A percentile compares a stretch with the other conserved stretches of the same genome.
Evolutionary conservation across 2,888 invertebrate species (phyloP).

Genomic region (Ormyrus labotus): DNA sequence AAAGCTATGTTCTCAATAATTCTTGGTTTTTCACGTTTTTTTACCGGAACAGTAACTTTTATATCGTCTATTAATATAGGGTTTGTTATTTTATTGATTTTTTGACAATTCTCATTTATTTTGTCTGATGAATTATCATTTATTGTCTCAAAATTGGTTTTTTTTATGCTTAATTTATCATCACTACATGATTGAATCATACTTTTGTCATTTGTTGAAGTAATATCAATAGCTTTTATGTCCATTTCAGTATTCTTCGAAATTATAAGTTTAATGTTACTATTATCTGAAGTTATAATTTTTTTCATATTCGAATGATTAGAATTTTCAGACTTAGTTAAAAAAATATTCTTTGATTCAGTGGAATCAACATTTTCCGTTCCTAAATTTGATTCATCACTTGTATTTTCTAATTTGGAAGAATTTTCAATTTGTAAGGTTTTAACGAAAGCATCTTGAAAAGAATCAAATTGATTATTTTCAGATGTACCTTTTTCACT

Average conservation of each 20-base stretch:
- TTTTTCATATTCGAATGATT: conserved; percentile 55
- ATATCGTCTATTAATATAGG: conserved; percentile 47
- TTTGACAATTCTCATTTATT: conserved; percentile 56
- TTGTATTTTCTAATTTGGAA: conserved; percentile 1
- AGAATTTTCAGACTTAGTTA: conserved; percentile 8
- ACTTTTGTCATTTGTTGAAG: conserved; percentile 6
- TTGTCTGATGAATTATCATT: background rate
- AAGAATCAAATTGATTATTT: conserved; percentile 65
- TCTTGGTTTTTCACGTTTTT: conserved; percentile 73
- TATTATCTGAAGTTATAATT: conserved; percentile 59
- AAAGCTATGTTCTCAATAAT: conserved; percentile 72
- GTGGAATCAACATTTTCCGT: background rate
- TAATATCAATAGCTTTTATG: conserved; percentile 47
- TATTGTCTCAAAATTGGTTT: conserved; percentile 4
- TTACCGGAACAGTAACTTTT: conserved; percentile 66
- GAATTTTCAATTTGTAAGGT: conserved; percentile 63
- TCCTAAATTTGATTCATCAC: background rate
- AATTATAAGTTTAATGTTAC: conserved; percentile 59
- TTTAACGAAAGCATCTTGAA: conserved; percentile 70
- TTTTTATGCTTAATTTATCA: background rate
- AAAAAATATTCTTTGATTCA: background rate
- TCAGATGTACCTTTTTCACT: conserved; percentile 54
- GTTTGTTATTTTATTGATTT: conserved; percentile 62
- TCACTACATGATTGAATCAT: background rate
- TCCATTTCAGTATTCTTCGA: conserved; percentile 61